A percentile compares a stretch with the other conserved stretches of the same genome.
phyloP scores from a whole-genome alignment of 1,140 invertebrate genomes.

The Amyelois transitella region DNA sequence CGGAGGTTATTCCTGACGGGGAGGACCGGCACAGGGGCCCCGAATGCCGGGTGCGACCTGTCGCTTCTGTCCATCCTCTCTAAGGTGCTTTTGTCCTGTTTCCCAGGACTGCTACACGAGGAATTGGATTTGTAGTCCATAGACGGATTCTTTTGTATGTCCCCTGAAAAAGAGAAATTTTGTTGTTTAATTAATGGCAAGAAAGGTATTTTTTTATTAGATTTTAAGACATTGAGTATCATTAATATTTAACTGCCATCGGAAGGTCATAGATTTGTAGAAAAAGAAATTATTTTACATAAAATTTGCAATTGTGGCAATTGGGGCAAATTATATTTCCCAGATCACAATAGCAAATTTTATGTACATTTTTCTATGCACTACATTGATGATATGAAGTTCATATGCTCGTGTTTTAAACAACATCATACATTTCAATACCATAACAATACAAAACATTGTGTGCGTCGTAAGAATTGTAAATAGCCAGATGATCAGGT shows the following conservation, averaged over 20 bases:
- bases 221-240: too few species aligned
- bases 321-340: not conserved
- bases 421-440: not conserved
- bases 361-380: too few species aligned
- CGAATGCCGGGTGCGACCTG: slow-evolving; percentile 75
- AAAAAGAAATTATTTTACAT: too few species aligned
- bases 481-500: not conserved
- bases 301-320: not conserved
- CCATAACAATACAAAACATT: not conserved
- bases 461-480: not conserved
- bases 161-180: slow-evolving; percentile 71
- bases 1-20: slow-evolving; percentile 84
- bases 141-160: slow-evolving; percentile 90
- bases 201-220: not conserved
- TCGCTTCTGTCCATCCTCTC: slow-evolving; percentile 66
- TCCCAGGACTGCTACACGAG: slow-evolving; percentile 85
- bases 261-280: too few species aligned
- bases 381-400: not conserved
- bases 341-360: not conserved
- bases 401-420: too few species aligned
- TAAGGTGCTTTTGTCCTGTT: slow-evolving; percentile 71
- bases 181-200: not conserved
- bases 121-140: slow-evolving; percentile 92
- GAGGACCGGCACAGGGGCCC: slow-evolving; percentile 80
- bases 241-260: too few species aligned